Conservation (phyloP, 2,797 vertebrate genomes). For the Pelodytes ibericus region DNA sequence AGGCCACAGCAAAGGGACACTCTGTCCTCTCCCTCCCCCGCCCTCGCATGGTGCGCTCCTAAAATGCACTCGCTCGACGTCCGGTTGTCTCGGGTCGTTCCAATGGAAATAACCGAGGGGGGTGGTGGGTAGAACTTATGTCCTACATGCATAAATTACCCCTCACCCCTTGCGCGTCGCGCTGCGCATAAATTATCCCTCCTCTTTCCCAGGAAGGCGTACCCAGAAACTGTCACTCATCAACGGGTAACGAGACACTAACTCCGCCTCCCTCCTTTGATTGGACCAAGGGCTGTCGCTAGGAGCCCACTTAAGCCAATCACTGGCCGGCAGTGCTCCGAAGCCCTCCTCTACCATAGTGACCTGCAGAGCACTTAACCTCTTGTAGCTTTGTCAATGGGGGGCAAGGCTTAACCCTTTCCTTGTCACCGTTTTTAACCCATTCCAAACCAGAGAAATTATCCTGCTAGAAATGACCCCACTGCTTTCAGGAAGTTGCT, state of each 20-base stretch:
- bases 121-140: background rate
- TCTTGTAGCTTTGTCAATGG: no score
- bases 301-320: background rate
- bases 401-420: no score
- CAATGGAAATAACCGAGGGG: constrained; percentile 1
- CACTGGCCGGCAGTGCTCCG: background rate
- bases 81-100: background rate
- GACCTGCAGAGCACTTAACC: constrained; percentile 1
- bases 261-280: background rate
- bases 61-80: background rate
- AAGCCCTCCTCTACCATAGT: constrained; percentile 1
- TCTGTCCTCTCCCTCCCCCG: background rate
- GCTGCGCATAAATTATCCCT: background rate
- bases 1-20: no score
- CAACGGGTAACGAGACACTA: background rate
- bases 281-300: constrained; percentile 25
- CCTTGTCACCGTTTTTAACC: no score
- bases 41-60: constrained; percentile 1
- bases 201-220: background rate
- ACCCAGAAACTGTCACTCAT: background rate
- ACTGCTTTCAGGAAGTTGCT: no score
- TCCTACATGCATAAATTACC: constrained; percentile 39
- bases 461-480: no score
- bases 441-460: no score
- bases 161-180: background rate